Percentiles rank a stretch among this genome's conserved stretches.
These are phyloP conservation scores for Cephalopachus bancanus DNA, from an alignment of 2,797 vertebrate species.

Conservation along the genomic window DNA sequence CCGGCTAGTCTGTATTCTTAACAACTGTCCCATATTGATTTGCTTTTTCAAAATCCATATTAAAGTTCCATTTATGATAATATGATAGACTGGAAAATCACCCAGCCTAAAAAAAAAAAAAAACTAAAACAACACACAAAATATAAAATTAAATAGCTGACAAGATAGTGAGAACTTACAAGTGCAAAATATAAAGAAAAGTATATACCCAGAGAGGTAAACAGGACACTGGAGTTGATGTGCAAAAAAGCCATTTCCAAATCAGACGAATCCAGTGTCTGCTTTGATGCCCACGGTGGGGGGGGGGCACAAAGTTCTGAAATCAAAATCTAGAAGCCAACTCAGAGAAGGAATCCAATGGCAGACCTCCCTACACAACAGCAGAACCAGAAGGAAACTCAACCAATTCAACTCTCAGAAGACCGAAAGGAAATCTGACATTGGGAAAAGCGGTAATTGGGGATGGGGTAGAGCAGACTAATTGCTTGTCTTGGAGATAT, in stretches of 20 bases:
- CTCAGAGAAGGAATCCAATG: not conserved
- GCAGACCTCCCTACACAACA: not conserved
- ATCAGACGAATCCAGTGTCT: not conserved
- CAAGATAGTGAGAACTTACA: not conserved
- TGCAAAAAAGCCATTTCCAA: not conserved
- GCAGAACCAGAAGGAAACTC: not conserved
- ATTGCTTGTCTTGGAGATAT: not conserved
- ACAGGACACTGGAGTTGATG: not conserved
- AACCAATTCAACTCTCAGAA: not conserved
- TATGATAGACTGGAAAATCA: conserved; percentile 11
- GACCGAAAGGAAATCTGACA: not conserved
- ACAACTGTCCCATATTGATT: conserved; percentile 7
- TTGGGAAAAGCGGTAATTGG: not conserved
- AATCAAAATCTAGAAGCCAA: not conserved
- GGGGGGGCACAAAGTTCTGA: not conserved
- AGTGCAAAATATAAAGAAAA: not conserved
- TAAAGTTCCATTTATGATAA: not conserved
- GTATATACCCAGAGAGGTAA: not conserved
- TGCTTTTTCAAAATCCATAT: conserved; percentile 43
- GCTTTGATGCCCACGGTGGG: not conserved
- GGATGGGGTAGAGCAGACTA: no score
- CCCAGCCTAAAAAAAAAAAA: not conserved
- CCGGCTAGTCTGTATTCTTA: not conserved
- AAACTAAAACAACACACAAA: not conserved
- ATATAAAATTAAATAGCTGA: not conserved